Evolutionary conservation across 2,113 vertebrate genomes (phyloP).

Genomic region (Megaceryle maxima): DNA sequence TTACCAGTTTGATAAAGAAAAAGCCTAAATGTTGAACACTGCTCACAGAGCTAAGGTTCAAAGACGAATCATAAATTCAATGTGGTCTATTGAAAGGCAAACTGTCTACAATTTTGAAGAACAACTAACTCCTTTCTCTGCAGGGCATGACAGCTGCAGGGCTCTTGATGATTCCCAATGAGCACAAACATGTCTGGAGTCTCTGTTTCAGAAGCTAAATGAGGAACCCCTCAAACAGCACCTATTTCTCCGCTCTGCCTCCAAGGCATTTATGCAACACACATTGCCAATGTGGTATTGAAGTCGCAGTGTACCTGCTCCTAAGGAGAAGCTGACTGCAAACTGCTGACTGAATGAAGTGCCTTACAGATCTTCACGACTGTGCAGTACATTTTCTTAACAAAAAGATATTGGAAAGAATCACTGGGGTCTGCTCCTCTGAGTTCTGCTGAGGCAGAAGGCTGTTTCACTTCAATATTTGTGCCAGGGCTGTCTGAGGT

Average conservation of each 20-base stretch:
- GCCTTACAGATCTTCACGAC: not conserved
- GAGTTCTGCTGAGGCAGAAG: not conserved
- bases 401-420: not conserved
- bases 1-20: not conserved
- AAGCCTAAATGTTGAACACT: not conserved
- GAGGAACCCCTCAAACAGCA: not conserved
- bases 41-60: constrained; percentile 35
- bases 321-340: not conserved
- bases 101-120: constrained; percentile 16
- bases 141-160: constrained; percentile 27
- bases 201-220: not conserved
- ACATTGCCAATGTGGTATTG: not conserved
- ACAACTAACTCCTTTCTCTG: constrained; percentile 46
- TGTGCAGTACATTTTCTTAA: not conserved
- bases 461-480: not conserved
- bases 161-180: not conserved
- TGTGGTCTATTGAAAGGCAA: constrained; percentile 7
- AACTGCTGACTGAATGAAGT: not conserved
- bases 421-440: not conserved
- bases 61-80: constrained; percentile 16
- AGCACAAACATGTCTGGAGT: not conserved
- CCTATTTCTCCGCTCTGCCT: not conserved
- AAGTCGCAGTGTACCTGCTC: not conserved
- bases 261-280: not conserved
- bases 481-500: not conserved